Percentiles rank a stretch among this genome's conserved stretches.
These are phyloP conservation scores for Venustoraphidia nigricollis DNA, from an alignment of 2,888 invertebrate genomes.

Conservation along the genomic window DNA sequence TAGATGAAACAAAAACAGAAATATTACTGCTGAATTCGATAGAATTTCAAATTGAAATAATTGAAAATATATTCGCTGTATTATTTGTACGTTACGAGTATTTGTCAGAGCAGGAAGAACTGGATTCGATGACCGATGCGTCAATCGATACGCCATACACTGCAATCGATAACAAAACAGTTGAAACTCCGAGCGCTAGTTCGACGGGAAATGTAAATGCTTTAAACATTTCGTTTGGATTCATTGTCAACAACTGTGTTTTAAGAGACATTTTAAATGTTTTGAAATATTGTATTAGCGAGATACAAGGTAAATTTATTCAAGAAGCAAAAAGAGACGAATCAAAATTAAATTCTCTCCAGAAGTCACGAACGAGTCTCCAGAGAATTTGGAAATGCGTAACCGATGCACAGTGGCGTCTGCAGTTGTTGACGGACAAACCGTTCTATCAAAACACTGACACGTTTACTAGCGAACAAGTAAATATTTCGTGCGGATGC, in stretches of 20 bases:
- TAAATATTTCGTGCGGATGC: constrained; percentile 17
- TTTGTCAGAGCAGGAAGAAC: constrained; percentile 36
- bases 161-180: too few relatives aligned
- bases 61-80: constrained; percentile 58
- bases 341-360: background rate
- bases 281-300: constrained; percentile 37
- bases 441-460: constrained; percentile 33
- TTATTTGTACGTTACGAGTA: constrained; percentile 50
- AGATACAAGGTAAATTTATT: constrained; percentile 27
- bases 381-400: constrained; percentile 28
- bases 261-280: constrained; percentile 40
- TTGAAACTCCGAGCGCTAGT: too few relatives aligned
- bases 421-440: constrained; percentile 47
- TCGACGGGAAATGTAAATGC: background rate
- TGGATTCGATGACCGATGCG: constrained; percentile 18
- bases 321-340: constrained; percentile 22
- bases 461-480: constrained; percentile 20
- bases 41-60: constrained; percentile 39
- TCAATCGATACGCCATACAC: too few relatives aligned
- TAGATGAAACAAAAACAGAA: constrained; percentile 33
- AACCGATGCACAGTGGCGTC: constrained; percentile 55
- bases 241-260: constrained; percentile 41
- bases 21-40: constrained; percentile 32
- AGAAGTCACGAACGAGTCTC: constrained; percentile 12
- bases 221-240: constrained; percentile 27